Evolutionary conservation across 2,888 invertebrate species (phyloP), one percentile per base, ranked within the genome.

Genomic region (Plemyria rubiginata): DNA sequence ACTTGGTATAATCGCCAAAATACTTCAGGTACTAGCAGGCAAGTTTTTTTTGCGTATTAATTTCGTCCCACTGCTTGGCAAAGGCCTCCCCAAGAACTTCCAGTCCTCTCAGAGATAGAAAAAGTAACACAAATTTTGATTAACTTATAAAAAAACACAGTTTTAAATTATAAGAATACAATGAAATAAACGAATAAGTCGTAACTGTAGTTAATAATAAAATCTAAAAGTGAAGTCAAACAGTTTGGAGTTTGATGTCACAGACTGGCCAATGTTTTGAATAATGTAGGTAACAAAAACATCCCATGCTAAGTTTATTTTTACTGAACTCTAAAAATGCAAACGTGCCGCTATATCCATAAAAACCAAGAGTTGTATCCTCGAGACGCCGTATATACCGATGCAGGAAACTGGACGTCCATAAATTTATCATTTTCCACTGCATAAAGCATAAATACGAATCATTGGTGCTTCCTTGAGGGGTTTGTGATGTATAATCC

Each of bases 361-460:
- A 89, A 90, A 90, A 90, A 85, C 84, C 82, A 84, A 79, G 84
- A 81, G 75, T 76, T 78, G 46, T 81, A 77, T 82, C 77, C 78
- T 72, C 73, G 69, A 74, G 76, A 83, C 79, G 78, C 74, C 77
- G 74, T 72, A 79, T 83, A 82, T 83, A 84, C 85, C 75, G 81
- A 70, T 75, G 77, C 81, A 85, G 90, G 90, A 67, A 90, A 87
- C 90, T 90, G 91, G 90, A 88, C 91, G 78, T 72, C 75, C 85
- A 88, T 92, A 91, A 91, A 92, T 92, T 91, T 92, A 87, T 92
- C 81, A 91, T 92, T 92, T 92, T 92, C 92, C 92, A 86, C 87
- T 88, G 90, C 90, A 92, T 92, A 90, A 92, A 92, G 87, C 92
- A 85, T 87, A 90, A 90, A 89, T 87, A 88, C 90, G 88, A 87